These are phyloP conservation scores for Gavialis gangeticus DNA, from an alignment of 2,113 vertebrate species.

Conservation along the genomic window DNA sequence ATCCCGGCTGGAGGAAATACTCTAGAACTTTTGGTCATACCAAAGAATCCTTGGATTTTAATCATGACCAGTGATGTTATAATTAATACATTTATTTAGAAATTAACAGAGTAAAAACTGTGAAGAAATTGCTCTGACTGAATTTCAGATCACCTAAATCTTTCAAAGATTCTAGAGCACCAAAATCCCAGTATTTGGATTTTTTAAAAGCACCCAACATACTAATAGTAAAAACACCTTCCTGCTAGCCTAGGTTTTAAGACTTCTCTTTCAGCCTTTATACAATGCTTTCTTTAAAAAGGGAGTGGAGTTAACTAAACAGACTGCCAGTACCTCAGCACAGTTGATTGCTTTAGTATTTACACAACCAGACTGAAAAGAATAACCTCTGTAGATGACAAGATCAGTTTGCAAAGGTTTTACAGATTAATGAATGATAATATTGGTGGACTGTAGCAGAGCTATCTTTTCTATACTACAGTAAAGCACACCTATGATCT, in stretches of 20 bases:
- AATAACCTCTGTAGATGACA: conserved; percentile 19
- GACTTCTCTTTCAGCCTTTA: conserved; percentile 18
- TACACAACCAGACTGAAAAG: conserved; percentile 3
- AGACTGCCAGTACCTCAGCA: conserved; percentile 21
- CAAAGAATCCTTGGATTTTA: background rate
- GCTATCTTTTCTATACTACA: background rate
- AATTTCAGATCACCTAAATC: conserved; percentile 13
- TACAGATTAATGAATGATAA: conserved; percentile 26
- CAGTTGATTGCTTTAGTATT: conserved; percentile 34
- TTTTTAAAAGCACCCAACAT: background rate
- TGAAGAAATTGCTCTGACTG: background rate
- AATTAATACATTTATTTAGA: conserved; percentile 28
- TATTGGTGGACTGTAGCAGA: background rate
- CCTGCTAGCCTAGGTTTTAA: conserved; percentile 17
- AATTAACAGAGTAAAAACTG: background rate
- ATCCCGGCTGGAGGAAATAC: background rate
- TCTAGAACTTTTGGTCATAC: background rate
- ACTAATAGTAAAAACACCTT: background rate
- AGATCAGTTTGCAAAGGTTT: conserved; percentile 31
- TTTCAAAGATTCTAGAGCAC: background rate
- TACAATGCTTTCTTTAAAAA: conserved; percentile 18
- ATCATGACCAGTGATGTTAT: background rate
- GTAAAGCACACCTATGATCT: background rate
- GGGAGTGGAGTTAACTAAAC: background rate
- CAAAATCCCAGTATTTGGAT: background rate